Evolutionary conservation across 2,113 vertebrate species (phyloP).

Genomic region (mouse (Mus musculus)): GRCm39 chr5:104494001-104494500

Average conservation of each 20-base stretch:
- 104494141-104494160: not conserved
- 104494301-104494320: constrained; percentile 9
- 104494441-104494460: too few species aligned
- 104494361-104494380: not conserved
- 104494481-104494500: not conserved
- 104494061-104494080: not conserved
- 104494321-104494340: not conserved
- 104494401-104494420: not conserved
- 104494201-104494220: not conserved
- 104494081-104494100: not conserved
- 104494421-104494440: not conserved
- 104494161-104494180: not conserved
- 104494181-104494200: not conserved
- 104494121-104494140: not conserved
- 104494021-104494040: not conserved
- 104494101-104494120: not conserved
- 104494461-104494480: not conserved
- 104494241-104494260: not conserved
- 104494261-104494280: not conserved
- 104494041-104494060: not conserved
- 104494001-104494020: not conserved
- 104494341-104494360: constrained; percentile 23
- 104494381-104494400: not conserved
- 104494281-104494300: not conserved
- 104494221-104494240: not conserved